Evolutionary conservation across 2,797 vertebrate genomes (phyloP), one percentile per base, ranked within the genome.

Genomic region (Liparis tanakae): DNA sequence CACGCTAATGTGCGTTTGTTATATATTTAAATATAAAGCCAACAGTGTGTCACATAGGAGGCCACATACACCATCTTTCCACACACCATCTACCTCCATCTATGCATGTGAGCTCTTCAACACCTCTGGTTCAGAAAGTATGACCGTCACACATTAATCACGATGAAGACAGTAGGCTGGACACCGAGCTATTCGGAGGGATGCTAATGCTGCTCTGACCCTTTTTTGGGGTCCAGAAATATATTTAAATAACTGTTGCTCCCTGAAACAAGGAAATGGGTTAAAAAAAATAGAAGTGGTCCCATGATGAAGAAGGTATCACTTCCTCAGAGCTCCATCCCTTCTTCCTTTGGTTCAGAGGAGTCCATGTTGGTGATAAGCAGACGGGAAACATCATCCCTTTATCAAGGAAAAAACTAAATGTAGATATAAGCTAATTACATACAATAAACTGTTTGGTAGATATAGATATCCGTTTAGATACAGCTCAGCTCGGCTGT

Each of bases 391-490:
- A 22, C 50, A 46, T 59, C 25, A 33, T 18, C 37, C 46, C 20
- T 33, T 20, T 37, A 46, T 54, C 39, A 39, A 51, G 12, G 25
- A 30, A 65, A 50, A 36, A 58, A 7, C 0, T 13, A 54, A 36
- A 46, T 46, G 44, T 62, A 46, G 41, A 73, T 66, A 68, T 39
- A 58, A 53, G 36, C 8, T 56, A 39, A 72, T 70, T 36, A 20
- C 63, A 78, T n/a, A 61, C 2, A 74, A 39, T 43, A 72, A 37
- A 41, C 53, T 3, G 48, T 34, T 37, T 34, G 57, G 39, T 44
- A 30, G 25, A 48, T 62, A 60, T 71, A 12, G 33, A 66, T 53
- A 66, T 79, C n/a, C 72, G 5, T 64, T 9, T 50, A n/a, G 10
- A 55, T 72, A 39, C 0, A 66, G 54, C 36, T 67, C 37, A 48